Conservation (phyloP, 2,797 vertebrate genomes). For the Paramormyrops hopkinsi region DNA sequence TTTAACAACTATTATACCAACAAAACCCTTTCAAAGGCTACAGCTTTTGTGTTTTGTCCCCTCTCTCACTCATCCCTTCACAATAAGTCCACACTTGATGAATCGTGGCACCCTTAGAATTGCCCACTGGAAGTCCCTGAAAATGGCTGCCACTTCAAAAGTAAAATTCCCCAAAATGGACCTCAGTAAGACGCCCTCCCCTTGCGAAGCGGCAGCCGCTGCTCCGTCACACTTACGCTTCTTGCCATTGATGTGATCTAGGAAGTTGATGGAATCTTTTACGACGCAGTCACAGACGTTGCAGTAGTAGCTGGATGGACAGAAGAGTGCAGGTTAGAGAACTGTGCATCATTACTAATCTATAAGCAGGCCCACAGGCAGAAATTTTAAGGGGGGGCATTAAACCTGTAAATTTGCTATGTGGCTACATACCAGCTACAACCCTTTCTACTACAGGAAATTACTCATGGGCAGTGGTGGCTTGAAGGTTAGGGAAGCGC, state of each 20-base stretch:
- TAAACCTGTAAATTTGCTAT: background rate
- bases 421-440: background rate
- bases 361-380: background rate
- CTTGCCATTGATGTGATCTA: slow-evolving; percentile 98
- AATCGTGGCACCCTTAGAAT: background rate
- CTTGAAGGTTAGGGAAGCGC: no score
- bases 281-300: slow-evolving; percentile 97
- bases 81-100: background rate
- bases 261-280: slow-evolving; percentile 96
- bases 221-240: slow-evolving; percentile 76
- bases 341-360: background rate
- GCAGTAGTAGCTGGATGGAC: slow-evolving; percentile 79
- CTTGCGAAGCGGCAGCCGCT: background rate
- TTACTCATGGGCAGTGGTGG: background rate
- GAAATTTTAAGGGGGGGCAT: background rate
- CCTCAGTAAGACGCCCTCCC: background rate
- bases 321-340: background rate
- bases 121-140: background rate
- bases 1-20: background rate
- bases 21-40: background rate
- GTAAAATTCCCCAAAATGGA: background rate
- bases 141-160: background rate
- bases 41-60: background rate
- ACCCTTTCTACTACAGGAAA: background rate
- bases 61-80: background rate